Percentiles rank a stretch among this genome's conserved stretches.
phyloP scores from a whole-genome alignment of 2,888 invertebrate species.

The Nomada ruficornis region DNA sequence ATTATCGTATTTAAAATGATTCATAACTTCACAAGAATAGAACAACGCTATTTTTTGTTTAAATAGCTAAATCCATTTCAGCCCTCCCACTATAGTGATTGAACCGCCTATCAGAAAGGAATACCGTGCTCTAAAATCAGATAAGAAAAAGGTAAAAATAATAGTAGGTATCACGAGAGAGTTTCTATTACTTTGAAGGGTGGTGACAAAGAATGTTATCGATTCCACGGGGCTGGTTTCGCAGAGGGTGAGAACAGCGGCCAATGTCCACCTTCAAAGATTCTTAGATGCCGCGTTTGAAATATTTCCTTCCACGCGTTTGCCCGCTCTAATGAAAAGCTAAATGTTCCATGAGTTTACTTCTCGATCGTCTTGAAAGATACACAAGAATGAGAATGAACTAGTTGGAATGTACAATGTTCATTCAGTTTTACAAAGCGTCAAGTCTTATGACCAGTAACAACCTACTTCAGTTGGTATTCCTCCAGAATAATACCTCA shows the following conservation, averaged over 20 bases:
- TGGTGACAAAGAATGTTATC: constrained; percentile 39
- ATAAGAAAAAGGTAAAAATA: constrained; percentile 14
- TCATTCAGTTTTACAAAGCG: constrained; percentile 14
- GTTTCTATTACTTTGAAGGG: constrained; percentile 15
- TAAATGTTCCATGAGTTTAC: constrained; percentile 74
- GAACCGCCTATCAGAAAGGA: neutral
- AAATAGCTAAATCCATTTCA: too few relatives aligned
- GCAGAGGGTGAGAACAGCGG: neutral
- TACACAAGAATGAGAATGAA: neutral
- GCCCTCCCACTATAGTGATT: neutral
- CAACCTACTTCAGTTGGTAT: neutral
- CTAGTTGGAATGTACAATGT: neutral
- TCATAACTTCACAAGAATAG: neutral
- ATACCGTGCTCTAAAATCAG: neutral
- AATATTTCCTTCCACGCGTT: constrained; percentile 61
- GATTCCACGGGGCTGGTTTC: constrained; percentile 35
- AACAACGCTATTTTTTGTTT: neutral
- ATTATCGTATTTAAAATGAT: neutral
- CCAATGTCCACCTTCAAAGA: constrained; percentile 25
- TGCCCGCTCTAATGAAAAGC: constrained; percentile 76
- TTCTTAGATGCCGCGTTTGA: constrained; percentile 39
- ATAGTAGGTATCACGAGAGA: constrained; percentile 14
- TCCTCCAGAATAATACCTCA: neutral
- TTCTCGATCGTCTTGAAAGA: neutral
- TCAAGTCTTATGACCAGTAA: neutral